Evolutionary conservation across 2,113 vertebrate species (phyloP).

Genomic region (Phrynocephalus versicolor): DNA sequence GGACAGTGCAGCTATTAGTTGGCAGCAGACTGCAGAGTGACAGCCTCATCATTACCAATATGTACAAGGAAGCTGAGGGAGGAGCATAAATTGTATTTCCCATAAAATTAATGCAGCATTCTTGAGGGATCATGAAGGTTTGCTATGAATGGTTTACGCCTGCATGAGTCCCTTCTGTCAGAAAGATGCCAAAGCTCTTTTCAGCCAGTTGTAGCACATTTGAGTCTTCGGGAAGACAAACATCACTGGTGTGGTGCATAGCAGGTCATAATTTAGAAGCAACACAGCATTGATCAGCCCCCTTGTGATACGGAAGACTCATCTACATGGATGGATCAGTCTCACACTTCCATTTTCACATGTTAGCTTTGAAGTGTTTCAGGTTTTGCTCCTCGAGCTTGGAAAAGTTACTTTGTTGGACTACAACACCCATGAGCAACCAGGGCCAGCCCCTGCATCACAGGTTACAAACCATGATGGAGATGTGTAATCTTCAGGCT

Average conservation of each 20-base stretch:
- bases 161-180: not conserved
- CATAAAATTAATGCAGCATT: slow-evolving; percentile 1
- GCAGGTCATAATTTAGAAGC: not conserved
- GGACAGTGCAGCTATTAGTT: not conserved
- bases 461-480: no score
- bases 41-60: not conserved
- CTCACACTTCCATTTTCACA: not conserved
- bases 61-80: not conserved
- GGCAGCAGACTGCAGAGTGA: not conserved
- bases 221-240: not conserved
- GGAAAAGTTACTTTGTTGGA: no score
- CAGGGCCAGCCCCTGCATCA: no score
- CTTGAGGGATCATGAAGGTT: not conserved
- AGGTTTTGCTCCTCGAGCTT: no score
- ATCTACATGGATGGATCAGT: not conserved
- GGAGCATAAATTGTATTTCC: not conserved
- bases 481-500: no score
- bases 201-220: not conserved
- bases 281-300: not conserved
- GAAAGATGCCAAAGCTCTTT: not conserved
- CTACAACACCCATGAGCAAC: no score
- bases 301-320: not conserved
- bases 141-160: not conserved
- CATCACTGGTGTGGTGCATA: not conserved
- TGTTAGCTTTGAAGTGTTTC: not conserved